Conservation (phyloP, 2,888 invertebrate species). For the Dendrolimus pini region DNA sequence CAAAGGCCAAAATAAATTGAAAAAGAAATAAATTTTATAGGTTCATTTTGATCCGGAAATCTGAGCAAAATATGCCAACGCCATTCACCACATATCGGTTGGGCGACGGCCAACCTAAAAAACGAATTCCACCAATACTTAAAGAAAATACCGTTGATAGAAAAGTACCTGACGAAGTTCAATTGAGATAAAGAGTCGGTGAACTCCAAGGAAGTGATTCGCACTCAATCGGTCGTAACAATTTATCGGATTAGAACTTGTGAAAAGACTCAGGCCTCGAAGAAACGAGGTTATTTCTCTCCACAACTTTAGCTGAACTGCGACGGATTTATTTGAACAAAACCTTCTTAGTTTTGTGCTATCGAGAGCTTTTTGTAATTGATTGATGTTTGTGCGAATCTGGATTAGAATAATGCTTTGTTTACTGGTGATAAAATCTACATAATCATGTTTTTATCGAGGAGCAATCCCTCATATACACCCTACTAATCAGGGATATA, state of each 20-base stretch:
- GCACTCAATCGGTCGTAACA: conserved; percentile 47
- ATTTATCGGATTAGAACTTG: conserved; percentile 49
- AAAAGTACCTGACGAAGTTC: conserved; percentile 25
- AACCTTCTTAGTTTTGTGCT: conserved; percentile 13
- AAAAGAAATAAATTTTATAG: no score
- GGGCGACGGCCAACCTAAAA: no score
- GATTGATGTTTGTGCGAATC: conserved; percentile 4
- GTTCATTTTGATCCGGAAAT: no score
- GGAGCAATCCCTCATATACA: no score
- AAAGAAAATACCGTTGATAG: background rate
- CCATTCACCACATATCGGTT: no score
- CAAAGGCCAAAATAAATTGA: no score
- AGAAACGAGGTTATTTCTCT: conserved; percentile 29
- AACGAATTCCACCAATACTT: background rate
- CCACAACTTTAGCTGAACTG: conserved; percentile 27
- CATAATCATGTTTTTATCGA: background rate
- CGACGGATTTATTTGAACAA: conserved; percentile 19
- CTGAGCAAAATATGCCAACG: no score
- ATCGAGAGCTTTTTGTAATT: conserved; percentile 2
- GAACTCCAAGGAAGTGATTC: conserved; percentile 45
- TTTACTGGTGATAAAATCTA: background rate
- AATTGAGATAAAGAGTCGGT: conserved; percentile 34
- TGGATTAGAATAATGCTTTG: conserved; percentile 5
- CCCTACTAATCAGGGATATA: no score
- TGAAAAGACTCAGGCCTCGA: conserved; percentile 30